A percentile compares a stretch with the other conserved stretches of the same genome.
Evolutionary conservation across 2,797 vertebrate species (phyloP).

Genomic region (Trachops cirrhosus): DNA sequence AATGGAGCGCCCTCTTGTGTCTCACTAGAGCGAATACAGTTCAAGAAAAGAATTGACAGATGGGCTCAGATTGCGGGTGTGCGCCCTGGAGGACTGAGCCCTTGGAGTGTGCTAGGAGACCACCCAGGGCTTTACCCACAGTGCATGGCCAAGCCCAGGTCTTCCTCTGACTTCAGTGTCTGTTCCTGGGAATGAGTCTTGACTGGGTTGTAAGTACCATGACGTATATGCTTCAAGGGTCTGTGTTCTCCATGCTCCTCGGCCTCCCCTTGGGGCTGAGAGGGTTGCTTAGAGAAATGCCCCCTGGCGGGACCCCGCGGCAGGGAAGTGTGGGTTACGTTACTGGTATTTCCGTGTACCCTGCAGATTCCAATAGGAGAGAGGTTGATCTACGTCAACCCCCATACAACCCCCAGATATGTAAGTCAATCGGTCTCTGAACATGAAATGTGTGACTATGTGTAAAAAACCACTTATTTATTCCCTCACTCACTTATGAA

Average conservation of each 20-base stretch:
- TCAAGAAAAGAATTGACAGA: not conserved
- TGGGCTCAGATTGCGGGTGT: not conserved
- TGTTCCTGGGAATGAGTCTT: not conserved
- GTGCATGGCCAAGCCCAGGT: accelerated
- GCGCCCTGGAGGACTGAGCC: not conserved
- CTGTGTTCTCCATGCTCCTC: not conserved
- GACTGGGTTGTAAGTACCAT: not conserved
- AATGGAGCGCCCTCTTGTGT: not conserved
- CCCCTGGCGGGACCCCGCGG: not conserved
- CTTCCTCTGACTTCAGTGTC: not conserved
- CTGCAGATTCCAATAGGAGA: not conserved
- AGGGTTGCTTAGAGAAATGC: too few species aligned
- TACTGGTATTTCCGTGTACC: not conserved
- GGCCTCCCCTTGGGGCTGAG: too few species aligned
- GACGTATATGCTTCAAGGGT: accelerated
- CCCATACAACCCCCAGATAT: not conserved
- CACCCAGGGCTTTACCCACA: accelerated
- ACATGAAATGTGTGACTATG: too few species aligned
- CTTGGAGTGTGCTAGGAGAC: not conserved
- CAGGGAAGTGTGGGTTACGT: not conserved
- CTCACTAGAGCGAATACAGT: not conserved
- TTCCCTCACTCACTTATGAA: not conserved
- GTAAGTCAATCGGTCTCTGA: not conserved
- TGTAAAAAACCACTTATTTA: not conserved
- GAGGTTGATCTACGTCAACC: not conserved